Conservation (phyloP, 2,888 invertebrate species). For the Gari tellinella region DNA sequence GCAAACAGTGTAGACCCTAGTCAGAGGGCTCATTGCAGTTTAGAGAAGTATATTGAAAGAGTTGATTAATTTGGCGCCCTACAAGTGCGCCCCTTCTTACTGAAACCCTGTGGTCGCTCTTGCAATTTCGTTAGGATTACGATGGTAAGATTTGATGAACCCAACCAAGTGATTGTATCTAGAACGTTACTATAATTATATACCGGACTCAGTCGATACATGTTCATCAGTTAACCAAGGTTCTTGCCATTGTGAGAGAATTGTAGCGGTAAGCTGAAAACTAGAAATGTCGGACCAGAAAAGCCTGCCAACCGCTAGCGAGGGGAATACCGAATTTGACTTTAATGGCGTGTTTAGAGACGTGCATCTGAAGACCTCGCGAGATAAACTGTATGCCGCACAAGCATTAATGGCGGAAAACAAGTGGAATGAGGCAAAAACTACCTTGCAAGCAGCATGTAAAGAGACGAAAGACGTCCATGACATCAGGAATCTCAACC, state of each 20-base stretch:
- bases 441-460: slow-evolving; percentile 37
- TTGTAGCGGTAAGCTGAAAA: neutral
- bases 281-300: slow-evolving; percentile 12
- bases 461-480: slow-evolving; percentile 49
- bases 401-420: slow-evolving; percentile 52
- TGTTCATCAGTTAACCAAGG: neutral
- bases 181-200: no score
- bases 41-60: no score
- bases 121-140: no score
- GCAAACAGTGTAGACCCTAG: no score
- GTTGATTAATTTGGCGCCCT: no score
- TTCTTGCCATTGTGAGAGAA: neutral
- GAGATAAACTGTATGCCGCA: slow-evolving; percentile 56
- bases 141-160: no score
- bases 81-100: no score
- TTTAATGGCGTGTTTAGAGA: slow-evolving; percentile 68
- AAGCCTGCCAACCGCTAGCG: slow-evolving; percentile 61
- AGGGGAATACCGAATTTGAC: slow-evolving; percentile 51
- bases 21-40: no score
- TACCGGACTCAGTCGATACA: no score
- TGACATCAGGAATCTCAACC: slow-evolving; percentile 59
- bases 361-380: slow-evolving; percentile 54
- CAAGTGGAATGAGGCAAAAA: slow-evolving; percentile 55
- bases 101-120: no score
- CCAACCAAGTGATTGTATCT: no score